Base-by-base conservation (phyloP, 64 coral and sea anemone genomes). In the Porites australiensis region DNA sequence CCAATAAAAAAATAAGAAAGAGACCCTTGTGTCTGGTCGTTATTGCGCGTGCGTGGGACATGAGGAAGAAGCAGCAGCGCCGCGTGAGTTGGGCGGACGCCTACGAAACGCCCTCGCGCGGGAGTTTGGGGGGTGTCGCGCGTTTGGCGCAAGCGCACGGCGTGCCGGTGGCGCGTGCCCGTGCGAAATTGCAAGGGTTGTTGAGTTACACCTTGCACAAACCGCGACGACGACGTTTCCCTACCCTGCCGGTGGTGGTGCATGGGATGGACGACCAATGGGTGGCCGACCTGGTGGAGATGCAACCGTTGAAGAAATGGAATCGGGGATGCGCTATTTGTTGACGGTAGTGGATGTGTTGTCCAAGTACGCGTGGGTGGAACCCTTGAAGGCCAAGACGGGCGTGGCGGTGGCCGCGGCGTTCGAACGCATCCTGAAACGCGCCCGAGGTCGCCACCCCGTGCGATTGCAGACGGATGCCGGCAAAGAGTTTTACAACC, bases 401-500 rank as follows among this genome's bases (percentile, higher is more conserved):
- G 51, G 75, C 10, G 20, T 20, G 16, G 50, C 49, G 16, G 51
- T 78, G 48, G 55, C 75, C 0, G 16, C 2, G 0, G 75, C 75
- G 3, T 78, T 78, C 10, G 5, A n/a, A 6, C 46, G 47, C 4
- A 55, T 78, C 13, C 49, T 78, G 4, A 21, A 22, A 19, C 6
- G 5, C 1, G 50, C 16, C 9, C 2, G 6, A 2, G 71, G 71
- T 0, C 71, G 27, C 2, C 23, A 74, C 49, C 71, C 45, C 21
- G 2, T 13, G 6, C 48, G 16, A 0, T 19, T 77, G 3, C 49
- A 77, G 3, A 77, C 75, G 16, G 75, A 77, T 55, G 15, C 18
- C 4, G 75, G 50, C 6, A 77, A 77, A 55, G 75, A 77, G n/a
- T 77, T 77, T 77, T 77, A 77, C 71, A 74, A 74, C 44, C 14